A percentile compares a stretch with the other conserved stretches of the same genome.
Conservation (phyloP, 35 echinoderm and acorn worm genomes). For the Eucidaris tribuloides region DNA sequence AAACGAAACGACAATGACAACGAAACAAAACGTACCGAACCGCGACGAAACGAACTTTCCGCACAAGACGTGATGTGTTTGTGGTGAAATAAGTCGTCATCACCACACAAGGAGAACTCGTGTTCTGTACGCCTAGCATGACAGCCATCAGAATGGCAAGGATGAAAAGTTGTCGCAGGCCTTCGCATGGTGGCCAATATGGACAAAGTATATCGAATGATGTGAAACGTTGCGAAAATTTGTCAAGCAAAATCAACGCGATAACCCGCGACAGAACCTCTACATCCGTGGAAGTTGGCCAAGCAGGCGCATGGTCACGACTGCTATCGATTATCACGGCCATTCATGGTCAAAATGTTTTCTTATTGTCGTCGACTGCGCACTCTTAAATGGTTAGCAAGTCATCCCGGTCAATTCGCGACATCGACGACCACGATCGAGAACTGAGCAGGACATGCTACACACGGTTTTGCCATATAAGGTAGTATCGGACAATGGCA, state of each 20-base stretch:
- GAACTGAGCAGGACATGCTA: not conserved
- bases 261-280: not conserved
- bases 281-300: constrained; percentile 40
- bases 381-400: constrained; percentile 34
- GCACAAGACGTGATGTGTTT: constrained; percentile 20
- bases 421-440: constrained; percentile 46
- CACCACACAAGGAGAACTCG: not conserved
- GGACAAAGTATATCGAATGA: constrained; percentile 33
- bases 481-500: constrained; percentile 56
- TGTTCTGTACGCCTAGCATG: constrained; percentile 50
- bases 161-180: constrained; percentile 26
- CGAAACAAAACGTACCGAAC: constrained; percentile 20
- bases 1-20: no score
- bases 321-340: constrained; percentile 41
- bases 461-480: constrained; percentile 41
- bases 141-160: constrained; percentile 41
- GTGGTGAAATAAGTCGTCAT: constrained; percentile 56
- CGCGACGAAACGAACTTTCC: constrained; percentile 42
- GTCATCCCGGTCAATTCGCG: not conserved
- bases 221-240: constrained; percentile 23
- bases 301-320: not conserved
- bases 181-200: constrained; percentile 28
- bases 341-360: constrained; percentile 13
- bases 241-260: not conserved
- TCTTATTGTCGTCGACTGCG: constrained; percentile 37